phyloP scores from a whole-genome alignment of 2,888 invertebrate genomes.

The Chaitophorus viminalis region DNA sequence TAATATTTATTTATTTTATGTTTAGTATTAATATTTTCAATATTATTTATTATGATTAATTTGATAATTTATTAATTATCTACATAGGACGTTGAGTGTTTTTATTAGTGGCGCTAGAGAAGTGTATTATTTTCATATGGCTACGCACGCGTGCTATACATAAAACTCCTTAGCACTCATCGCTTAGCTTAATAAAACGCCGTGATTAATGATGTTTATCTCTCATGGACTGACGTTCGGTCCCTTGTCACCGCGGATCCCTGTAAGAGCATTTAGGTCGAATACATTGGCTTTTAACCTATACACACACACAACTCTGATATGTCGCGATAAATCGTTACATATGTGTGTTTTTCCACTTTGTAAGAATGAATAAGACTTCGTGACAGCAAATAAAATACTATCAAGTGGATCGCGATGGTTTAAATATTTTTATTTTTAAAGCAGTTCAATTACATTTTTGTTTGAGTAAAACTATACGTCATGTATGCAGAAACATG shows the following conservation, averaged over 20 bases:
- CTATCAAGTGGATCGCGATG: too few relatives aligned
- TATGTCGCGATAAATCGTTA: neutral
- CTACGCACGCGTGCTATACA: neutral
- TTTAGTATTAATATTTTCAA: too few relatives aligned
- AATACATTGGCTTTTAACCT: slow-evolving; percentile 34
- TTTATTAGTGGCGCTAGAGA: neutral
- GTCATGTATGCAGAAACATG: too few relatives aligned
- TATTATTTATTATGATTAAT: too few relatives aligned
- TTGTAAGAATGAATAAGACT: neutral
- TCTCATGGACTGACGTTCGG: neutral
- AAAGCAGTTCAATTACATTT: too few relatives aligned
- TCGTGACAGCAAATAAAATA: too few relatives aligned
- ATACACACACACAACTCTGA: neutral
- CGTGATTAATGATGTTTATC: slow-evolving; percentile 48
- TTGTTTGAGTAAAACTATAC: too few relatives aligned
- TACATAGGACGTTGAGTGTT: neutral
- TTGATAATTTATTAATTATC: neutral
- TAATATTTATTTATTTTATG: too few relatives aligned
- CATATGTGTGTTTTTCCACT: neutral
- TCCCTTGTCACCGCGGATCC: slow-evolving; percentile 13
- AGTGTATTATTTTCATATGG: neutral
- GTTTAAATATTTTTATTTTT: too few relatives aligned
- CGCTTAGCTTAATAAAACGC: slow-evolving; percentile 40
- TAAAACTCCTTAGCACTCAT: neutral
- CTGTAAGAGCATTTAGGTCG: neutral